Percentiles rank a stretch among this genome's conserved stretches.
Evolutionary conservation across 2,797 vertebrate species (phyloP).

Genomic region (Pempheris klunzingeri): DNA sequence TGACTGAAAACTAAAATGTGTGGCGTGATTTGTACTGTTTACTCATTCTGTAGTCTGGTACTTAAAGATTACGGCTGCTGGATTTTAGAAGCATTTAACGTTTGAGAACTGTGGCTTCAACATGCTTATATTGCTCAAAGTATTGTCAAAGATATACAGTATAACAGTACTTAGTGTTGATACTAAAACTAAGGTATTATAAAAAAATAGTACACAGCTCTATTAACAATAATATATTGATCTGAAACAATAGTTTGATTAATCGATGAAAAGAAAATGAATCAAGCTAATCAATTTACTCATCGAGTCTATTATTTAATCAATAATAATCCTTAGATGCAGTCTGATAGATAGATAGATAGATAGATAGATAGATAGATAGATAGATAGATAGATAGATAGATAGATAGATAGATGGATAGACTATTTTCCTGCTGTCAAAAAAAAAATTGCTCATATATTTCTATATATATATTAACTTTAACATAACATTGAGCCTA

Average conservation of each 20-base stretch:
- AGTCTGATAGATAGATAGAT: no score
- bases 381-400: no score
- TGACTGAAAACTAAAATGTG: background rate
- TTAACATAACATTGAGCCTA: background rate
- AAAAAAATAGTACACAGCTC: background rate
- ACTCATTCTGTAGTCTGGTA: background rate
- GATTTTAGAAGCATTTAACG: background rate
- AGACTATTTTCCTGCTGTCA: background rate
- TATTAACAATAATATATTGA: background rate
- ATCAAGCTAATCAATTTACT: no score
- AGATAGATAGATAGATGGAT: no score
- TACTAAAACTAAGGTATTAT: background rate
- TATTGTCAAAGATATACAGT: background rate
- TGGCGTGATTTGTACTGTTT: background rate
- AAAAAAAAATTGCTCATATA: no score
- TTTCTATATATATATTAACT: no score
- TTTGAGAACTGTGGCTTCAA: background rate
- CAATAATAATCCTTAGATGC: no score
- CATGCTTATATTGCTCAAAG: background rate
- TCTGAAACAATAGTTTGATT: background rate
- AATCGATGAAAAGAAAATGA: background rate
- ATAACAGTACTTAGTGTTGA: background rate
- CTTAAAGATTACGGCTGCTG: background rate
- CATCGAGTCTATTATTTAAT: no score
- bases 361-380: no score